Evolutionary conservation across 2,113 vertebrate species (phyloP).

Genomic region (Collichthys lucidus): DNA sequence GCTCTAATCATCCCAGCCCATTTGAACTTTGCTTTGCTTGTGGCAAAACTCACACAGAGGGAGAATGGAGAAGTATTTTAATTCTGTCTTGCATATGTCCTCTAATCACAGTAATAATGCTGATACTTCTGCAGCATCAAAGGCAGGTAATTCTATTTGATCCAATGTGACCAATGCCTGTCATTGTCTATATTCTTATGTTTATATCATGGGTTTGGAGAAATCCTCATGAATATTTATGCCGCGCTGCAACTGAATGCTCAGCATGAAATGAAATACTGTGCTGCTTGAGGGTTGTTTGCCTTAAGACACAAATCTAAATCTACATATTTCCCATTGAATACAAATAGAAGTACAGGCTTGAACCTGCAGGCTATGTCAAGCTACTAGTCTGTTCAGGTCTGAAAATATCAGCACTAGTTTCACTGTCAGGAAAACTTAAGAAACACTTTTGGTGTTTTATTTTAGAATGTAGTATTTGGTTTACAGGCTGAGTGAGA

Average conservation of each 20-base stretch:
- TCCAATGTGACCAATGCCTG: constrained; percentile 77
- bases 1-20: constrained; percentile 28
- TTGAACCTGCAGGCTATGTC: constrained; percentile 59
- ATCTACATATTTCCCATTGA: constrained; percentile 76
- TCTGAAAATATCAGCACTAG: constrained; percentile 35
- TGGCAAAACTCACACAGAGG: constrained; percentile 18
- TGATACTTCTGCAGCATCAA: constrained; percentile 74
- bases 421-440: constrained; percentile 3
- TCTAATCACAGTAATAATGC: constrained; percentile 70
- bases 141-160: constrained; percentile 79
- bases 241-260: constrained; percentile 67
- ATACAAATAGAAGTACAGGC: constrained; percentile 67
- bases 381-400: constrained; percentile 36
- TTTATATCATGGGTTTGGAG: constrained; percentile 77
- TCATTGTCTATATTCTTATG: constrained; percentile 78
- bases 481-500: neutral
- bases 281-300: constrained; percentile 75
- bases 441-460: neutral
- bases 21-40: constrained; percentile 31
- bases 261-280: constrained; percentile 76
- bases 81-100: constrained; percentile 52
- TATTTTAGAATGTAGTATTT: constrained; percentile 10
- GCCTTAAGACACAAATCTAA: constrained; percentile 77
- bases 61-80: constrained; percentile 41
- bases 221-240: constrained; percentile 81